phyloP scores from a whole-genome alignment of 2,113 vertebrate species.

The Serranochromis macrocephalus region DNA sequence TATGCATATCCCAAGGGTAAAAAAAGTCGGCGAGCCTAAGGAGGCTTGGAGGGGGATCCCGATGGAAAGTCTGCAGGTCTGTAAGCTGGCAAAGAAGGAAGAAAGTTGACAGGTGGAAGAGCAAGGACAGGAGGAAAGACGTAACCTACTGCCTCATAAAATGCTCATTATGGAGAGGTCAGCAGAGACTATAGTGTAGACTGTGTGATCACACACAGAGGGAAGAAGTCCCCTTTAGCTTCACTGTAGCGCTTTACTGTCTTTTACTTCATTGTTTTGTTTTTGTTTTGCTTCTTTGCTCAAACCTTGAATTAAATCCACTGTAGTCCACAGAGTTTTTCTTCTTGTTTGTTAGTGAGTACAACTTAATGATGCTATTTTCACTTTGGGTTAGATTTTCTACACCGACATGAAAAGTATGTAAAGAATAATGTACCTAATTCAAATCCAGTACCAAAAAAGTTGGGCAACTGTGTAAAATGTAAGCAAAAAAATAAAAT shows the following conservation, averaged over 20 bases:
- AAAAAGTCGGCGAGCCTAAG: slow-evolving; percentile 21
- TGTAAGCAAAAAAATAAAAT: background rate
- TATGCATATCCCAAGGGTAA: slow-evolving; percentile 78
- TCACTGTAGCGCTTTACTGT: background rate
- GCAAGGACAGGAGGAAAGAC: background rate
- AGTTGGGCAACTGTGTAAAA: background rate
- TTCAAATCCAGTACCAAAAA: background rate
- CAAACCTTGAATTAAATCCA: background rate
- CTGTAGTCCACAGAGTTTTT: background rate
- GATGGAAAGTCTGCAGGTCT: background rate
- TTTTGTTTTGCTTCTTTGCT: background rate
- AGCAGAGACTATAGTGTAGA: background rate
- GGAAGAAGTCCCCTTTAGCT: background rate
- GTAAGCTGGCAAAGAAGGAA: slow-evolving; percentile 31
- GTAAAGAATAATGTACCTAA: background rate
- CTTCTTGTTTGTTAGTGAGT: background rate
- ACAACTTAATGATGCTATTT: background rate
- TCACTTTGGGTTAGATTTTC: background rate
- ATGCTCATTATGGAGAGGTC: background rate
- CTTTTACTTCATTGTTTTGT: background rate
- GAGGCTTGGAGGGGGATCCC: background rate
- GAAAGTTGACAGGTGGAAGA: background rate
- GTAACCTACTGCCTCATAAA: background rate
- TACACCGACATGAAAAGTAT: background rate
- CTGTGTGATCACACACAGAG: background rate